Evolutionary conservation across 2,797 vertebrate species (phyloP).

Genomic region (Chrysocyon brachyurus): DNA sequence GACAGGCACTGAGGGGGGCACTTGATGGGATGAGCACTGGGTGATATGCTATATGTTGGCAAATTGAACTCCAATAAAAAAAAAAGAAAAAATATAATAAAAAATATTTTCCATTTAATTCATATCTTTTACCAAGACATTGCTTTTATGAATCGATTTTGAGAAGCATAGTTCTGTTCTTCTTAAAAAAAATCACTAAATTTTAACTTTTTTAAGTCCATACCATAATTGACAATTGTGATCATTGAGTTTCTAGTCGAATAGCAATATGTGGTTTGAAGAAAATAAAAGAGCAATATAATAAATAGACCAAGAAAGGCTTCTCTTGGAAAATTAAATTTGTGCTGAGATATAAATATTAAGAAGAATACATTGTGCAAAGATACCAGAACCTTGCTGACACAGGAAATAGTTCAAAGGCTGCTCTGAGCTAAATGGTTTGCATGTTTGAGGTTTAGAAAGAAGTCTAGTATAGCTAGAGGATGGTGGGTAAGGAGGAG

Average conservation of each 20-base stretch:
- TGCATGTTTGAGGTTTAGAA: neutral
- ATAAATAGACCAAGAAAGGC: neutral
- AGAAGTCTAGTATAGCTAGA: neutral
- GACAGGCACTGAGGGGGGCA: too few species aligned
- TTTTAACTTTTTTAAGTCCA: neutral
- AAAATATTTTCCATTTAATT: neutral
- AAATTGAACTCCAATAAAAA: too few species aligned
- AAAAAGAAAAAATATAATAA: too few species aligned
- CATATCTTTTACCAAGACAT: neutral
- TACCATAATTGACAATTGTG: neutral
- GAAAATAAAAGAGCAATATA: neutral
- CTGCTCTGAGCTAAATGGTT: neutral
- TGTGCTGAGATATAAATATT: neutral
- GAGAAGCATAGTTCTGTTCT: neutral
- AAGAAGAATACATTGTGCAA: neutral
- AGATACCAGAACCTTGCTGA: neutral
- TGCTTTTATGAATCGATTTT: conserved; percentile 46
- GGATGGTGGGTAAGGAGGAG: neutral
- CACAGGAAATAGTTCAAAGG: neutral
- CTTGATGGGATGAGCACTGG: too few species aligned
- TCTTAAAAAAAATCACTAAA: neutral
- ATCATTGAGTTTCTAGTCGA: neutral
- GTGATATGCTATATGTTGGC: too few species aligned
- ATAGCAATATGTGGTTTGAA: neutral
- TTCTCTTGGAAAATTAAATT: neutral